A percentile compares a stretch with the other conserved stretches of the same genome.
Evolutionary conservation across 2,113 vertebrate genomes (phyloP).

Genomic region (Epinephelus fuscoguttatus): DNA sequence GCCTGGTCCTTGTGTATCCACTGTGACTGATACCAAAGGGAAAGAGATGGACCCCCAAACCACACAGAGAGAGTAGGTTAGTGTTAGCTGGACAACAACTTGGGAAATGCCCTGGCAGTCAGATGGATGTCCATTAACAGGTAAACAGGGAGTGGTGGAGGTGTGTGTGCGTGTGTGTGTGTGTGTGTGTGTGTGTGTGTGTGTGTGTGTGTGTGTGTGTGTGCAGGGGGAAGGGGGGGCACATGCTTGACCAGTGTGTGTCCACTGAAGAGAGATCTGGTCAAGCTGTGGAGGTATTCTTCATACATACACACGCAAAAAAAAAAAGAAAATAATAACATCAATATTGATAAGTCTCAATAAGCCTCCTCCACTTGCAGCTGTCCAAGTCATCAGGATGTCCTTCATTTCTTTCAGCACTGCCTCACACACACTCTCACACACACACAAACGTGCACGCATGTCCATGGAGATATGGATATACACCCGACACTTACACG

Average conservation of each 20-base stretch:
- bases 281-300: constrained; percentile 80
- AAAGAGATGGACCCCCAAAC: constrained; percentile 58
- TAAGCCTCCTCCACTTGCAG: constrained; percentile 59
- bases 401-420: constrained; percentile 69
- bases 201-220: too few species aligned
- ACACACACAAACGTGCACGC: constrained; percentile 26
- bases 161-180: neutral
- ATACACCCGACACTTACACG: constrained; percentile 42
- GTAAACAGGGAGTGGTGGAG: constrained; percentile 59
- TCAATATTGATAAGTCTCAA: constrained; percentile 61
- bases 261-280: constrained; percentile 67
- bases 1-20: constrained; percentile 44
- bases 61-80: constrained; percentile 48
- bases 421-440: constrained; percentile 30
- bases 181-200: too few species aligned
- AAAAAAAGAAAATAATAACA: constrained; percentile 31
- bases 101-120: constrained; percentile 74
- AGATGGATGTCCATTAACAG: constrained; percentile 57
- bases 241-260: constrained; percentile 67
- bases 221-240: neutral
- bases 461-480: constrained; percentile 62
- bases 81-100: constrained; percentile 68
- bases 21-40: constrained; percentile 36
- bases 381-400: constrained; percentile 71
- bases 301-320: constrained; percentile 61